Base-by-base conservation (phyloP, 2,113 vertebrate species). In the Corvus cornix region DNA sequence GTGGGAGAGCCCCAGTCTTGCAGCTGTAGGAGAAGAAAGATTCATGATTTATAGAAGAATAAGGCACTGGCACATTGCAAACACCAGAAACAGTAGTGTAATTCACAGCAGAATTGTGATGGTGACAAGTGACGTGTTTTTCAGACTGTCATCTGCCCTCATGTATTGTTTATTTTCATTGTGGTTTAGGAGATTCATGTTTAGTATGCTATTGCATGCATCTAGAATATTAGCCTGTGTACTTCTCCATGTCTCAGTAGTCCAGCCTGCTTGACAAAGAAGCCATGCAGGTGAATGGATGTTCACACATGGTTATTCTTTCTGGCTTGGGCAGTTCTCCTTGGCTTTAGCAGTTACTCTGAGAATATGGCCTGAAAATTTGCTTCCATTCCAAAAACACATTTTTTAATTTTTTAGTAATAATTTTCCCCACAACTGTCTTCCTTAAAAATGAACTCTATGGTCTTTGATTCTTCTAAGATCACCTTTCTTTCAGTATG, bases 1-100 rank as follows among this genome's bases (percentile, higher is more conserved):
- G 33, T 91, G 66, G 92, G 66, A 83, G 62, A 72, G 74, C 26
- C 66, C 49, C 3, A 4, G 16, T 85, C 78, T 79, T 91, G 87
- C 94, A 93, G 74, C 78, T 93, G 82, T 91, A 72, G 69, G 23
- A 79, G 89, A 64, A 83, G 78, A 90, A 92, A 76, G 77, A 75
- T 44, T 77, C 31, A 17, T 68, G 81, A 93, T 87, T 91, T 94
- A 39, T 31, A 48, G 48, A 78, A 75, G 69, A 93, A 55, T 89
- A 48, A 91, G 56, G 35, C 37, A 0, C 52, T 89, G 77, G 53
- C 74, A 64, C 66, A 72, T 87, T 78, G 90, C 81, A 79, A 52
- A 44, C 35, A 46, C 24, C 48, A 93, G 81, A 74, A 94, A 84
- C 93, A 89, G 81, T 90, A 64, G 86, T 63, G 62, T 83, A 62